Evolutionary conservation across 2,113 vertebrate genomes (phyloP), one percentile per base, ranked within the genome.

Genomic region (Chrysochloris asiatica): DNA sequence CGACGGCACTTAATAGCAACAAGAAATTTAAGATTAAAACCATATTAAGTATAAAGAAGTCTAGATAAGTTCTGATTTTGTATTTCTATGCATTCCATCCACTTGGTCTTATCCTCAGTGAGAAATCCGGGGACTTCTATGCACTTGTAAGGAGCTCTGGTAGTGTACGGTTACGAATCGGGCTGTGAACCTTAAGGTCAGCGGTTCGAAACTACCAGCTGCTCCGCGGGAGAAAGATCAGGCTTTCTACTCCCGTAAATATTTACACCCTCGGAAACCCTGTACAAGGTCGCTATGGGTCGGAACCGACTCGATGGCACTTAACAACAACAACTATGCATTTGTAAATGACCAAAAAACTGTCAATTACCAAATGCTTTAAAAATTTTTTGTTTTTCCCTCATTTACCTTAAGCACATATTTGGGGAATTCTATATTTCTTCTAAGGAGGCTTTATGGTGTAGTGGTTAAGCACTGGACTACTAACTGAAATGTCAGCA

Each of bases 1-100:
- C n/a, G n/a, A n/a, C n/a, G n/a, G n/a, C n/a, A n/a, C n/a, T n/a
- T n/a, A n/a, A n/a, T n/a, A n/a, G n/a, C n/a, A n/a, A n/a, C n/a
- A n/a, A n/a, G n/a, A n/a, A n/a, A 69, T 69, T 59, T 86, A 90
- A 84, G 61, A 91, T 63, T 79, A 82, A 94, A 92, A 72, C 13
- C 9, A 84, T 50, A 63, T 67, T 79, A 89, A 92, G 65, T 47
- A 56, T 79, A 90, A 92, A 36, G 28, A 92, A 83, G 50, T 79
- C 50, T 4, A 33, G 54, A 67, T 1, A 89, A 93, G 33, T 28
- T 94, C 30, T 88, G 24, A 67, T 43, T 81, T 90, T 90, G 59
- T n/a, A 48, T 76, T 76, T 89, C 14, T 69, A 78, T 87, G 19
- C 71, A 65, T 67, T 33, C 63, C 33, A 67, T 67, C 61, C 61